phyloP scores from a whole-genome alignment of 1,140 invertebrate species.

The Heliothis virescens region DNA sequence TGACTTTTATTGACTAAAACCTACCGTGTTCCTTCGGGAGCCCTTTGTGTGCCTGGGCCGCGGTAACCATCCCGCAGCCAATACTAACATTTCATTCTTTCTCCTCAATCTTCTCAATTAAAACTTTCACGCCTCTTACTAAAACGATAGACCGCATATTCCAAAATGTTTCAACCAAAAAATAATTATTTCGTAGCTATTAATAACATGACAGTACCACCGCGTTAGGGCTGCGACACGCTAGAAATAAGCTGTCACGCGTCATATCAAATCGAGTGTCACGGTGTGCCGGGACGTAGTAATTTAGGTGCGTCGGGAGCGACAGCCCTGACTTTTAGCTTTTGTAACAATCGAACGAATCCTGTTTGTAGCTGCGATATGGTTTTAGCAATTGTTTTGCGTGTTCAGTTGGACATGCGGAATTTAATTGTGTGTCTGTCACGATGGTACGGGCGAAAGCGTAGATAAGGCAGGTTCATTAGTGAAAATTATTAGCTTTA shows the following conservation, averaged over 20 bases:
- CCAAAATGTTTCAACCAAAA: conserved; percentile 1
- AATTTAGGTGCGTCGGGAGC: conserved; percentile 42
- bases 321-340: conserved; percentile 45
- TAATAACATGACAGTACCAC: conserved; percentile 15
- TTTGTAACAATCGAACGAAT: conserved; percentile 37
- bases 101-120: too few relatives aligned
- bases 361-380: conserved; percentile 9
- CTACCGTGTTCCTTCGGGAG: too few relatives aligned
- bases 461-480: not conserved
- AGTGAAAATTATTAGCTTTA: not conserved
- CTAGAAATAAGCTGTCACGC: conserved; percentile 54
- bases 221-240: conserved; percentile 37
- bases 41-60: too few relatives aligned
- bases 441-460: not conserved
- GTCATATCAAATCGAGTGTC: conserved; percentile 51
- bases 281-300: conserved; percentile 18
- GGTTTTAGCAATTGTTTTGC: conserved; percentile 43
- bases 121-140: too few relatives aligned
- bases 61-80: too few relatives aligned
- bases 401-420: conserved; percentile 29
- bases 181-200: conserved; percentile 39
- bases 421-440: conserved; percentile 39
- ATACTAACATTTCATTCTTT: too few relatives aligned
- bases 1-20: too few relatives aligned
- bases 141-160: not conserved